These are phyloP conservation scores for Holacanthus passer DNA, from an alignment of 2,113 vertebrate species.

Conservation along the genomic window DNA sequence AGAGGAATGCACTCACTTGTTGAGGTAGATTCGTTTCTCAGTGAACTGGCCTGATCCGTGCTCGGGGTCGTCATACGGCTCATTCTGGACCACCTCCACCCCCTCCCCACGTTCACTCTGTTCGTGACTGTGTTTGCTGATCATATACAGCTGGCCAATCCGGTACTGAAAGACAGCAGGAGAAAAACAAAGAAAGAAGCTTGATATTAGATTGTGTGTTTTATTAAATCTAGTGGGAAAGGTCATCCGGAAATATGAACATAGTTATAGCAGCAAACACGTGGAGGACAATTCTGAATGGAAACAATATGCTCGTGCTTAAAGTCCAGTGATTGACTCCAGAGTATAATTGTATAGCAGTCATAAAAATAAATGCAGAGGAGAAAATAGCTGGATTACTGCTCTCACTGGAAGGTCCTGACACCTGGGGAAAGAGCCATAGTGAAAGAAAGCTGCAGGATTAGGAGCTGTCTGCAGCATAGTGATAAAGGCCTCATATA, in stretches of 20 bases:
- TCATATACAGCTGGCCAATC: constrained; percentile 97
- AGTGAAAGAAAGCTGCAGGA: constrained; percentile 37
- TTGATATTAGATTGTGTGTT: not conserved
- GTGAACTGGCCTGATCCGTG: constrained; percentile 95
- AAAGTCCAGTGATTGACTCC: constrained; percentile 10
- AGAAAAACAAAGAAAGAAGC: constrained; percentile 42
- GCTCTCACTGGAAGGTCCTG: not conserved
- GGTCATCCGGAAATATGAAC: not conserved
- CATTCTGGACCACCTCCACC: constrained; percentile 95
- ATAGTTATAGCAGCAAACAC: not conserved
- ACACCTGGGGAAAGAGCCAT: constrained; percentile 34
- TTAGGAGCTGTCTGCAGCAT: constrained; percentile 55
- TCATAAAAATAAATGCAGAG: constrained; percentile 46
- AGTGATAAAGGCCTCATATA: constrained; percentile 43
- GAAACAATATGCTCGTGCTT: constrained; percentile 37
- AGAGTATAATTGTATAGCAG: constrained; percentile 30
- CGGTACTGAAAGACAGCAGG: constrained; percentile 87
- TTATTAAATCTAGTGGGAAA: constrained; percentile 10
- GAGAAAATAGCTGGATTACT: constrained; percentile 59
- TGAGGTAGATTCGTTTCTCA: constrained; percentile 95
- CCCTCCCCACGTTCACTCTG: constrained; percentile 96
- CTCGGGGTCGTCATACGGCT: constrained; percentile 92
- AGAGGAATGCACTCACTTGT: constrained; percentile 87
- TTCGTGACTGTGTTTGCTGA: constrained; percentile 97
- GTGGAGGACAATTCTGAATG: not conserved